Base-by-base conservation (phyloP, 2,888 invertebrate species). In the Amphipyra berbera region DNA sequence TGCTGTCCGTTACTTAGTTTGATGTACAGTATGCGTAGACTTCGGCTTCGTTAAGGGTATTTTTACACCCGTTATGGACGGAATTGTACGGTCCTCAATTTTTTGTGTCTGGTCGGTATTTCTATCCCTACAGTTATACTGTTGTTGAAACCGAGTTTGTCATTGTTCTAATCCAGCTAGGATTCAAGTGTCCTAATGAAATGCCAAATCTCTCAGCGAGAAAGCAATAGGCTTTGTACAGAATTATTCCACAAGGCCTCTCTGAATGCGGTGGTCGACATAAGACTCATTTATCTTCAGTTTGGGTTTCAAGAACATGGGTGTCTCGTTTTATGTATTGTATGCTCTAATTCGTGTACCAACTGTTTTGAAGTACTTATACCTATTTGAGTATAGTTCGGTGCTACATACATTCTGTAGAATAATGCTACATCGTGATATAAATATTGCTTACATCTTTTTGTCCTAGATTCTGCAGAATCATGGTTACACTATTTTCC, bases 241-340 rank as follows among this genome's bases (percentile, higher is more conserved):
- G 30, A 30, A 30, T 30, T 30, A 30, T 30, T 30, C 30, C 30
- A 6, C 13, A 9, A 10, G 38, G 6, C 15, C 30, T 37, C 12
- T 30, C 27, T 4, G 21, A 35, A 15, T 12, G 7, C 33, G 5
- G 41, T 2, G 35, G 12, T 14, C 10, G 41, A 15, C 14, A 42
- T 8, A 37, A 42, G 14, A 37, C 6, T 48, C 37, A 60, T 55
- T 48, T 44, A 38, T 58, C 57, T 50, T 58, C 12, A 46, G 27
- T 42, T 54, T 12, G 37, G 2, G n/a, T 35, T 35, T 48, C 8
- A 47, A 42, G 37, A 55, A 35, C 41, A 41, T 35, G 10, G 40
- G 8, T 49, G 3, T 21, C 2, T 9, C 30, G 30, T 30, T 30
- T n/a, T 2, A n/a, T 8, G n/a, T 21, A 21, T 9, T 3, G 13